Conservation (phyloP, 2,888 invertebrate species). For the Psylliodes chrysocephalus region DNA sequence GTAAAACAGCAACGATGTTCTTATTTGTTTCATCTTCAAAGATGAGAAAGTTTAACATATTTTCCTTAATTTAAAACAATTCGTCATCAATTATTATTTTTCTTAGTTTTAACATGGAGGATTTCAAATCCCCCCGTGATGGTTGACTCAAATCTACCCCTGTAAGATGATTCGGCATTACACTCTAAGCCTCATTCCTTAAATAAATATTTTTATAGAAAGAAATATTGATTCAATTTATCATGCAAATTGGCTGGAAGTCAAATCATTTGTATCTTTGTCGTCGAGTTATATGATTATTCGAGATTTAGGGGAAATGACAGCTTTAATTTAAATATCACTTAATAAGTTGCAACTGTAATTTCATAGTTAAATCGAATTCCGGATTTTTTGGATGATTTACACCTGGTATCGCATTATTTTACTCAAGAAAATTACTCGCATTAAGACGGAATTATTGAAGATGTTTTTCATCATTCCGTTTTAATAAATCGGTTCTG, state of each 20-base stretch:
- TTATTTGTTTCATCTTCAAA: too few relatives aligned
- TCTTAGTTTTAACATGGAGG: neutral
- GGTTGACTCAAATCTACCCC: constrained; percentile 7
- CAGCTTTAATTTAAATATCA: constrained; percentile 61
- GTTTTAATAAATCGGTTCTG: neutral
- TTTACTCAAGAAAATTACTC: neutral
- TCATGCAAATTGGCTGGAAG: constrained; percentile 65
- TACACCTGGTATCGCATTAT: constrained; percentile 46
- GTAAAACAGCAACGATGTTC: too few relatives aligned
- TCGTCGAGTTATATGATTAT: constrained; percentile 65
- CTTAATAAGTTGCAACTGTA: constrained; percentile 59
- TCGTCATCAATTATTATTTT: too few relatives aligned
- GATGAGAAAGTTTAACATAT: too few relatives aligned
- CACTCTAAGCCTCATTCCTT: constrained; percentile 52
- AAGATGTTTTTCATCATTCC: neutral
- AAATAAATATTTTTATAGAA: constrained; percentile 66
- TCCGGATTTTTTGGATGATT: constrained; percentile 40
- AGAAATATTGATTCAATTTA: constrained; percentile 65
- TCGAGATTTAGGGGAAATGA: constrained; percentile 58
- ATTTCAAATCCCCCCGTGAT: neutral
- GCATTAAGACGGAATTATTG: neutral
- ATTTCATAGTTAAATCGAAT: constrained; percentile 57
- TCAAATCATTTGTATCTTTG: constrained; percentile 64
- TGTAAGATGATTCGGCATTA: constrained; percentile 20
- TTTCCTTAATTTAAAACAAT: too few relatives aligned